Base-by-base conservation (phyloP, 2,888 invertebrate species). In the Quadroppia sp. region DNA sequence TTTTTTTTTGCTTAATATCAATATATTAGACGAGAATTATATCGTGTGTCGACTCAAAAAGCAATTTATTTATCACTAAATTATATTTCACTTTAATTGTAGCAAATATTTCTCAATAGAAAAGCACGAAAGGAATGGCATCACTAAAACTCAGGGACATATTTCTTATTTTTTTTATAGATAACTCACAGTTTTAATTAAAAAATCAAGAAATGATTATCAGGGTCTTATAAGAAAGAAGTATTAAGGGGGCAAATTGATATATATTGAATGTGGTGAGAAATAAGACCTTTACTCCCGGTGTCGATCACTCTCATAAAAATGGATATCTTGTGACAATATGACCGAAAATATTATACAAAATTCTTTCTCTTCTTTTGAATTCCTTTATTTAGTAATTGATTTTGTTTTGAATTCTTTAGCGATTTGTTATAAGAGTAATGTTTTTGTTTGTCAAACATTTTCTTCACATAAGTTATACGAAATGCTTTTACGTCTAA, bases 61-160 rank as follows among this genome's bases (percentile, higher is more conserved):
- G 9, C 45, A 53, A 53, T 53, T 53, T 53, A 53, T 53, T 9
- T 17, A 11, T 11, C 7, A 11, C n/a, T n/a, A 53, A 53, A 17
- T 53, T 53, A 53, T 53, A 23, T 53, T 53, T 17, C 53, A 53
- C 53, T 53, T 53, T 53, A 53, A 53, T 53, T 53, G 53, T 23
- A 23, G 20, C 23, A 53, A 53, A 23, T 53, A 7, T 53, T 53
- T 53, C 23, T 53, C 53, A 23, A 20, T 23, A 53, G 6, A 53
- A 25, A 7, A 20, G 23, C 2, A 20, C 2, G 25, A 48, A 48
- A n/a, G n/a, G n/a, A n/a, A n/a, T n/a, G n/a, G n/a, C n/a, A n/a
- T n/a, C n/a, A n/a, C n/a, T n/a, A n/a, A n/a, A n/a, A n/a, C n/a
- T n/a, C n/a, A n/a, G n/a, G n/a, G n/a, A n/a, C n/a, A n/a, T n/a